Conservation (phyloP, 2,113 vertebrate genomes). For the Notothenia rossii region DNA sequence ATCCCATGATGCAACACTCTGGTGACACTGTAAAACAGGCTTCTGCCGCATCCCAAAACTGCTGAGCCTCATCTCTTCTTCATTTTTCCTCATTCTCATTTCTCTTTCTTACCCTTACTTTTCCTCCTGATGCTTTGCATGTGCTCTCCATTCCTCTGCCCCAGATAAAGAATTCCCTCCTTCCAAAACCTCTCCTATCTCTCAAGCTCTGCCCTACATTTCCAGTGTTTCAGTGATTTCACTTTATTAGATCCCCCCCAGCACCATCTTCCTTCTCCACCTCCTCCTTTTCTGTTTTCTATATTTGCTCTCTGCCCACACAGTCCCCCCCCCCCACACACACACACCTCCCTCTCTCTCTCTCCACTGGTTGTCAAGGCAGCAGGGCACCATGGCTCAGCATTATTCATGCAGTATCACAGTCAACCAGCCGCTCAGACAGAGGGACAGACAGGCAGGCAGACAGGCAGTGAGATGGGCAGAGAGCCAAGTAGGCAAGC, state of each 20-base stretch:
- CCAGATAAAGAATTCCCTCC: slow-evolving; percentile 20
- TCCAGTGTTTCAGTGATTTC: slow-evolving; percentile 32
- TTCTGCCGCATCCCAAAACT: slow-evolving; percentile 49
- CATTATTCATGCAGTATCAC: slow-evolving; percentile 76
- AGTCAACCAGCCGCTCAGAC: slow-evolving; percentile 45
- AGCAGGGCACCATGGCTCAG: slow-evolving; percentile 81
- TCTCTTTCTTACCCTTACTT: no score
- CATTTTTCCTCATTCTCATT: neutral
- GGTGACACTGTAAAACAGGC: slow-evolving; percentile 77
- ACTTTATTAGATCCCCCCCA: slow-evolving; percentile 35
- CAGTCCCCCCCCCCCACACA: slow-evolving; percentile 8
- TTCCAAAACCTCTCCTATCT: neutral
- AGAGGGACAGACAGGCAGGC: slow-evolving; percentile 29
- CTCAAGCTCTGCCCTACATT: slow-evolving; percentile 43
- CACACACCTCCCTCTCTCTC: no score
- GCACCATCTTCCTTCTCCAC: slow-evolving; percentile 7
- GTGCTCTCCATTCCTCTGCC: slow-evolving; percentile 8
- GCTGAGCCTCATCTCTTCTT: slow-evolving; percentile 48
- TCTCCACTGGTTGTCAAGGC: slow-evolving; percentile 77
- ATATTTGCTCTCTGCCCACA: slow-evolving; percentile 64
- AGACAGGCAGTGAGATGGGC: slow-evolving; percentile 27
- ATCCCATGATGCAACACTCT: slow-evolving; percentile 85
- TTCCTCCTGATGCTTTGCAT: neutral
- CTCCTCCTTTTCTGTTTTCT: slow-evolving; percentile 30
- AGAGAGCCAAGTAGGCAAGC: slow-evolving; percentile 19